phyloP scores from a whole-genome alignment of 2,113 vertebrate genomes.

The Condylura cristata region DNA sequence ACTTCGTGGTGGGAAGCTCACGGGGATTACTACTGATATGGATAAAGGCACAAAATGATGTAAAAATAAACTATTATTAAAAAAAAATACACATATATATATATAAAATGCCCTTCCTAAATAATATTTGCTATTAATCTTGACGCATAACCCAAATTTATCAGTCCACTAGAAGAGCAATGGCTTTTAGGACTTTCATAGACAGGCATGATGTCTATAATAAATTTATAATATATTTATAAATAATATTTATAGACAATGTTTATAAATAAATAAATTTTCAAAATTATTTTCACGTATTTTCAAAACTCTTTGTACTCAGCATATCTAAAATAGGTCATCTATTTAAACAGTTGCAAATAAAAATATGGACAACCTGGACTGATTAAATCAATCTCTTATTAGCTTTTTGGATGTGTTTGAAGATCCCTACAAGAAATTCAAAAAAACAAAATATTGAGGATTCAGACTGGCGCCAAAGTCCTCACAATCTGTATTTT shows the following conservation, averaged over 20 bases:
- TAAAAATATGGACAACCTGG: neutral
- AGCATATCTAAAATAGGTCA: neutral
- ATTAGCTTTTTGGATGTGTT: neutral
- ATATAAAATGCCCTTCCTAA: neutral
- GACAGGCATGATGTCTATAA: too few species aligned
- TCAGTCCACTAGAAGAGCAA: neutral
- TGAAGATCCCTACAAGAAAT: neutral
- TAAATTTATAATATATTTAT: too few species aligned
- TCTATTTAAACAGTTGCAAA: neutral
- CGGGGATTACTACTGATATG: too few species aligned
- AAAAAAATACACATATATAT: too few species aligned
- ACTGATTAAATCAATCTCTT: neutral
- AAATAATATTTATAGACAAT: too few species aligned
- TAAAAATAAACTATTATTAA: too few species aligned
- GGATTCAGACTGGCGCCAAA: neutral
- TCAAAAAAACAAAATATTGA: neutral
- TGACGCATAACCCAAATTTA: neutral
- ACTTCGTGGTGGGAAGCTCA: too few species aligned
- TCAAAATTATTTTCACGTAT: neutral
- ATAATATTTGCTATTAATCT: conserved; percentile 26
- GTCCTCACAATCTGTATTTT: neutral
- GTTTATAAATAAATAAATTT: too few species aligned
- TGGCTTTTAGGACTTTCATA: conserved; percentile 40
- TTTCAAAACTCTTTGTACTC: neutral
- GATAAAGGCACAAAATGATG: too few species aligned